phyloP scores from a whole-genome alignment of 2,113 vertebrate species.

The Orientallactaga bullata region DNA sequence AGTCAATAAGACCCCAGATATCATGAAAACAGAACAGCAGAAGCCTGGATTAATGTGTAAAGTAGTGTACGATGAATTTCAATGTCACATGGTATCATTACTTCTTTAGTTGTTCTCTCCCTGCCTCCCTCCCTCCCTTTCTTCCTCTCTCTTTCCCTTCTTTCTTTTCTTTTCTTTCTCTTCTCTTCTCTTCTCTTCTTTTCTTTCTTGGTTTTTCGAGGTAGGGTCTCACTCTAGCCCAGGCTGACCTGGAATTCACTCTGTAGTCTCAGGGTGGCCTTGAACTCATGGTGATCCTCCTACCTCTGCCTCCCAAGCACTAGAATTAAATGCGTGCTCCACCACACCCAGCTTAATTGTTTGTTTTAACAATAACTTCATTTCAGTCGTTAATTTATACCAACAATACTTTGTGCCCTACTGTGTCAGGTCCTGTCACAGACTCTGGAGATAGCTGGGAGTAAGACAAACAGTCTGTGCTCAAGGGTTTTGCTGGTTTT shows the following conservation, averaged over 20 bases:
- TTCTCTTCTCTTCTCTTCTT: too few relatives aligned
- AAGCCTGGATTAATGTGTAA: conserved; percentile 75
- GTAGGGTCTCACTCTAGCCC: too few relatives aligned
- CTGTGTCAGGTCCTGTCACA: background rate
- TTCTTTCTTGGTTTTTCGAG: too few relatives aligned
- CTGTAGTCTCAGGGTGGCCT: too few relatives aligned
- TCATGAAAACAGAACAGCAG: conserved; percentile 72
- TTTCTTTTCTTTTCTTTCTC: too few relatives aligned
- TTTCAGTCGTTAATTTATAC: conserved; percentile 17
- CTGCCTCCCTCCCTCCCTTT: too few relatives aligned
- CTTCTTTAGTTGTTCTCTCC: background rate
- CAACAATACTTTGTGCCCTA: background rate
- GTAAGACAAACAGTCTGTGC: background rate
- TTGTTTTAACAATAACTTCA: conserved; percentile 18
- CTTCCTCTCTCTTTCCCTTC: too few relatives aligned
- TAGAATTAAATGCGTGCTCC: too few relatives aligned
- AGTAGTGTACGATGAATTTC: conserved; percentile 76
- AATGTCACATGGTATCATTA: background rate
- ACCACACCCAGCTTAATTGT: too few relatives aligned
- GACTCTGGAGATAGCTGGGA: background rate
- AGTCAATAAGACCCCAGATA: conserved; percentile 80
- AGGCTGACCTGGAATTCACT: too few relatives aligned
- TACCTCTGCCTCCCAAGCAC: too few relatives aligned
- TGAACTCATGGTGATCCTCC: too few relatives aligned
- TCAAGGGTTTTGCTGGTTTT: conserved; percentile 13